A percentile compares a stretch with the other conserved stretches of the same genome.
These are phyloP conservation scores for Apostichopus leukothele DNA, from an alignment of 53 echinoderm and acorn worm species.

Conservation along the genomic window DNA sequence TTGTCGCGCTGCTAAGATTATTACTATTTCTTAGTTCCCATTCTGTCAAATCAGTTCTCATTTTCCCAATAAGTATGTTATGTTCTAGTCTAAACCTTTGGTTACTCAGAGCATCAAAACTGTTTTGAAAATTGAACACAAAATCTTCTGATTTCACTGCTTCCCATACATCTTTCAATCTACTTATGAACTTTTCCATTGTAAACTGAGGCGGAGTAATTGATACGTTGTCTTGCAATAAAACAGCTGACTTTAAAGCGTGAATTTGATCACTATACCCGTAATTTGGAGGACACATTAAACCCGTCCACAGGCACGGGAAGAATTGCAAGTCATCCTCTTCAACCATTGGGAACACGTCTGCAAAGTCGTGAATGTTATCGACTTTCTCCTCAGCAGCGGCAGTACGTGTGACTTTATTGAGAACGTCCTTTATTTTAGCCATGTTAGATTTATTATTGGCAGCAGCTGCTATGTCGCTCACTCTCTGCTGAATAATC, in stretches of 20 bases:
- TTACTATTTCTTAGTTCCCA: neutral
- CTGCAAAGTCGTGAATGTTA: slow-evolving; percentile 2
- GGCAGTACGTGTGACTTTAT: neutral
- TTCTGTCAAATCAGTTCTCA: neutral
- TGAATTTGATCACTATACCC: neutral
- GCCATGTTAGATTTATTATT: slow-evolving; percentile 16
- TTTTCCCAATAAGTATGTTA: neutral
- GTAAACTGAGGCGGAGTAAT: neutral
- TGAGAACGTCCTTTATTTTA: slow-evolving; percentile 5
- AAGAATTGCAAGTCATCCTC: slow-evolving; percentile 8
- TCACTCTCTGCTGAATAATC: slow-evolving; percentile 24
- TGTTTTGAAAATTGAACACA: slow-evolving; percentile 26
- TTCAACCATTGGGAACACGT: slow-evolving; percentile 1
- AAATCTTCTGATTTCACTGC: slow-evolving; percentile 34
- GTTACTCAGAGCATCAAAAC: slow-evolving; percentile 11
- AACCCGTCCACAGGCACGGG: slow-evolving; percentile 17
- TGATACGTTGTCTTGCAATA: too few species aligned
- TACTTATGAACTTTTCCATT: neutral
- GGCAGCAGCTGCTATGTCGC: slow-evolving; percentile 7
- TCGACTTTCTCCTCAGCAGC: slow-evolving; percentile 18
- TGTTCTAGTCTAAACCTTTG: slow-evolving; percentile 28
- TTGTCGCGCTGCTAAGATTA: too few species aligned
- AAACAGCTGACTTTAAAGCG: neutral
- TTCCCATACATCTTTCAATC: slow-evolving; percentile 28
- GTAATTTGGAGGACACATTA: slow-evolving; percentile 12